Percentiles rank a stretch among this genome's conserved stretches.
Evolutionary conservation across 1,140 invertebrate species (phyloP).

Genomic region (Platorchestia sp.): DNA sequence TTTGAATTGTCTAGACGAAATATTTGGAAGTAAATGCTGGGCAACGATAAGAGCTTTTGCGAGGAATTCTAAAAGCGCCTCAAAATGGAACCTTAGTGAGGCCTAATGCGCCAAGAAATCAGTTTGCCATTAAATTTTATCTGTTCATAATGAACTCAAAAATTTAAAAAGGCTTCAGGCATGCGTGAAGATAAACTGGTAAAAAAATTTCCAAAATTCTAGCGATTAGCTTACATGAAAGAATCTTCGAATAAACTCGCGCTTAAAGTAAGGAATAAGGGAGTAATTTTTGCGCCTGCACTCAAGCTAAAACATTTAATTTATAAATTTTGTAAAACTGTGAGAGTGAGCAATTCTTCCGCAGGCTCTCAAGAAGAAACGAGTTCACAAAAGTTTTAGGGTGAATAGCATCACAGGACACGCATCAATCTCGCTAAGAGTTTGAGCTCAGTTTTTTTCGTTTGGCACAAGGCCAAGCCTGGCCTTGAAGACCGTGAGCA

Average conservation of each 20-base stretch:
- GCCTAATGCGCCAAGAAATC: too few relatives aligned
- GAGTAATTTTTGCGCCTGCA: background rate
- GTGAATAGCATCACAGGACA: background rate
- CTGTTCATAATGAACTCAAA: too few relatives aligned
- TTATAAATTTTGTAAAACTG: background rate
- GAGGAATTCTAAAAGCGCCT: too few relatives aligned
- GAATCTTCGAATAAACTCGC: background rate
- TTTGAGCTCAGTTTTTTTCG: background rate
- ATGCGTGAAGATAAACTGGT: too few relatives aligned
- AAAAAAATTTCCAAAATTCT: too few relatives aligned
- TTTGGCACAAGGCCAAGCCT: background rate
- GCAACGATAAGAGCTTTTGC: too few relatives aligned
- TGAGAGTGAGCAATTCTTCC: background rate
- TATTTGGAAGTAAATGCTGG: too few relatives aligned
- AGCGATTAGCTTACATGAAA: background rate
- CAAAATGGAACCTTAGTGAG: too few relatives aligned
- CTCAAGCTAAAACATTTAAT: background rate
- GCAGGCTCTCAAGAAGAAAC: background rate
- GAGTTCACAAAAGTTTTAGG: background rate
- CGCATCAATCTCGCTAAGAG: background rate
- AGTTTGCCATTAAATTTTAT: too few relatives aligned
- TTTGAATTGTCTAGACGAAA: too few relatives aligned
- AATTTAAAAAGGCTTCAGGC: too few relatives aligned
- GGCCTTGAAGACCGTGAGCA: background rate
- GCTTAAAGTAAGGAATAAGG: background rate